Conservation (phyloP, 2,113 vertebrate genomes). For the Lophotis ruficrista region DNA sequence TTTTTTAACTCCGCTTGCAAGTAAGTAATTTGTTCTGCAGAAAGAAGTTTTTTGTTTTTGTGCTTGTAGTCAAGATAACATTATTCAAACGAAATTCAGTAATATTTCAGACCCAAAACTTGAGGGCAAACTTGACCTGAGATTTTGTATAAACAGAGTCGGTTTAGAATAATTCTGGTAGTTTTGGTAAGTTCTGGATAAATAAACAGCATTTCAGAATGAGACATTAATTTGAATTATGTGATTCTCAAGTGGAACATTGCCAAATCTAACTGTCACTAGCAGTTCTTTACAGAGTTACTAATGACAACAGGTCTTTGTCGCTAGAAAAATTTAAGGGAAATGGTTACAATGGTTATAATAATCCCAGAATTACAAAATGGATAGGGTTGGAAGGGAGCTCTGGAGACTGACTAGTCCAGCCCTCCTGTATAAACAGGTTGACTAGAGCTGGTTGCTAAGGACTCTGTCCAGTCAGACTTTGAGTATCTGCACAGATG, state of each 20-base stretch:
- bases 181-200: not conserved
- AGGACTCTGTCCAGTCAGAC: not conserved
- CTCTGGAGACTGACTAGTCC: not conserved
- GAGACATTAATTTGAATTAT: not conserved
- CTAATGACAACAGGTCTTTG: not conserved
- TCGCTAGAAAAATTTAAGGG: not conserved
- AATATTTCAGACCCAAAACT: not conserved
- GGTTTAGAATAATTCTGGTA: not conserved
- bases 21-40: not conserved
- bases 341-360: not conserved
- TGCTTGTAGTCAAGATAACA: not conserved
- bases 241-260: not conserved
- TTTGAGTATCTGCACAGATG: not conserved
- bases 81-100: not conserved
- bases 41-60: not conserved
- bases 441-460: not conserved
- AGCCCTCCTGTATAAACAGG: not conserved
- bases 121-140: not conserved
- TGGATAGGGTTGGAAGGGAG: not conserved
- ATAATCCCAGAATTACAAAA: not conserved
- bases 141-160: not conserved
- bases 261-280: not conserved
- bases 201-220: not conserved
- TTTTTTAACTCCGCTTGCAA: not conserved
- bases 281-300: not conserved